These are phyloP conservation scores for Eubasilissa regina DNA, from an alignment of 1,140 invertebrate genomes.

Conservation along the genomic window DNA sequence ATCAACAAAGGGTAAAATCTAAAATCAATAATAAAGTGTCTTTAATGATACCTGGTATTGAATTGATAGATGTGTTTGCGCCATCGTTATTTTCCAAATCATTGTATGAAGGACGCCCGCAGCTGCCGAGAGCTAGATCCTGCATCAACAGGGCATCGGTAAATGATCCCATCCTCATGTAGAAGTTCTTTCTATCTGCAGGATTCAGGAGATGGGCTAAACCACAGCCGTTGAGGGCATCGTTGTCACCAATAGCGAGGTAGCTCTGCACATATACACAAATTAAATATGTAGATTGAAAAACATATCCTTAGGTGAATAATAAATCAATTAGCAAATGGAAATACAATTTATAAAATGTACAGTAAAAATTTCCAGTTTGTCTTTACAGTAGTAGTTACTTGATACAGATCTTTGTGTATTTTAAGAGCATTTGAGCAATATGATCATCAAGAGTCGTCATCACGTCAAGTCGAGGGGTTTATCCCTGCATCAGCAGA, in stretches of 20 bases:
- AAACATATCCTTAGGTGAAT: too few species aligned
- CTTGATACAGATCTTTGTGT: neutral
- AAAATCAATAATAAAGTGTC: too few species aligned
- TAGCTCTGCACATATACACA: constrained; percentile 64
- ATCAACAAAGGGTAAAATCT: too few species aligned
- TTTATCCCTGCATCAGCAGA: too few species aligned
- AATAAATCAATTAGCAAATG: neutral
- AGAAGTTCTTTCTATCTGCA: constrained; percentile 64
- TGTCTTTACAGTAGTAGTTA: neutral
- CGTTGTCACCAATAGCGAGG: constrained; percentile 67
- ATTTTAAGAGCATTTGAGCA: neutral
- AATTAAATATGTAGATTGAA: too few species aligned
- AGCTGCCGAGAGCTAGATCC: constrained; percentile 64
- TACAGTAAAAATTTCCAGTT: neutral
- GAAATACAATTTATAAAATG: neutral
- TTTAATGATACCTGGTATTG: neutral
- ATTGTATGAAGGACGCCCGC: neutral
- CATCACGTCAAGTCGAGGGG: too few species aligned
- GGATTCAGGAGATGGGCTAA: constrained; percentile 66
- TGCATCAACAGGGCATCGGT: constrained; percentile 65
- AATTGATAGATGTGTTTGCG: constrained; percentile 1
- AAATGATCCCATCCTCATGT: constrained; percentile 65
- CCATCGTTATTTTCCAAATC: neutral
- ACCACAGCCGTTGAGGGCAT: constrained; percentile 69
- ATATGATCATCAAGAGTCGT: too few species aligned